Base-by-base conservation (phyloP, 1,140 invertebrate genomes). In the Neoseiulus cucumeris region DNA sequence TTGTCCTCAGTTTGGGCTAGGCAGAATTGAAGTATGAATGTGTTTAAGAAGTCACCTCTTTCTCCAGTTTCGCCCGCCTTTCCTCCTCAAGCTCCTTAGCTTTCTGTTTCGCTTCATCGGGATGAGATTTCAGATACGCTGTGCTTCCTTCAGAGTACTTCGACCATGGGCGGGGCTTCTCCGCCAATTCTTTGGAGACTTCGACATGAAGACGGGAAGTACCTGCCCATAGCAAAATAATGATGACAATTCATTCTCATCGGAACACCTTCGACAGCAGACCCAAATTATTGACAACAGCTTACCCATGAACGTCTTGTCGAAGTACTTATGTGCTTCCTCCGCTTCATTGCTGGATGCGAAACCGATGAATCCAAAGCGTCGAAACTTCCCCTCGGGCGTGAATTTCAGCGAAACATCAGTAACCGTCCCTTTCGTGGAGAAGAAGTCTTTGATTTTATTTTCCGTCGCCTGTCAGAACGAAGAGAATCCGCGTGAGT, bases 391-490 rank as follows among this genome's bases (percentile, higher is more conserved):
- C 12, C 91, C 91, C 79, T 91, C 84, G 70, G 85, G 83, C 0
- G 87, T 91, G 72, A 86, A 93, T 74, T 95, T 96, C 2, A 96
- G 74, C 71, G 91, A 86, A 18, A 93, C 80, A 79, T 97, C 91
- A 1, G 92, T 96, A 7, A 96, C 82, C 65, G 82, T 77, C 25
- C 90, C 91, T 73, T 89, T 85, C 69, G 83, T 71, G 42, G 81
- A 77, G 75, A 97, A 95, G 44, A 87, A 72, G 68, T 84, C 77
- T 69, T 81, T 82, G 28, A 96, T 72, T 74, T 85, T 84, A 1
- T 85, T 81, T 65, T 86, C 83, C 39, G 83, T 87, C 66, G 88
- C 82, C 89, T 93, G 72, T 64, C 80, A 78, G 68, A 68, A 39
- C 9, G 33, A 6, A 39, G 33, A 39, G 4, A 39, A 6, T 39